Conservation (phyloP, 2,888 invertebrate genomes). For the Xestia c-nigrum region DNA sequence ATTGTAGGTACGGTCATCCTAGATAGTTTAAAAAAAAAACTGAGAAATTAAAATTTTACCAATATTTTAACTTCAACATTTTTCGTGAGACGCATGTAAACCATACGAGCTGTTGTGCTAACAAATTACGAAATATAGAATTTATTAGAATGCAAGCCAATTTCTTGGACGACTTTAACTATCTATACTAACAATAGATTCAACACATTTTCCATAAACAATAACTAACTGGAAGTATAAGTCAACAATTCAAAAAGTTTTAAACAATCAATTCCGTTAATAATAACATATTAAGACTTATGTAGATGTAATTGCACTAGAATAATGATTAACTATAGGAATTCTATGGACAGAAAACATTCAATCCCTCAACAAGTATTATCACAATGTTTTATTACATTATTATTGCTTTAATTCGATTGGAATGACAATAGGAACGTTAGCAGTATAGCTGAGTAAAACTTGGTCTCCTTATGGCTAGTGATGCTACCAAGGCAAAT, state of each 20-base stretch:
- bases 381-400: conserved; percentile 64
- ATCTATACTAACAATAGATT: background rate
- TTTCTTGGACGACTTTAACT: conserved; percentile 4
- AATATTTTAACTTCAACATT: background rate
- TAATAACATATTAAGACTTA: conserved; percentile 34
- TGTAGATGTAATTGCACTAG: conserved; percentile 55
- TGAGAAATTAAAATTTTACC: background rate
- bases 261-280: conserved; percentile 36
- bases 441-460: conserved; percentile 46
- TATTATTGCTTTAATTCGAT: conserved; percentile 57
- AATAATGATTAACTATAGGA: conserved; percentile 52
- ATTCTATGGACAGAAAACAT: conserved; percentile 61
- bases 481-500: conserved; percentile 30
- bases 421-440: conserved; percentile 59
- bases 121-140: background rate
- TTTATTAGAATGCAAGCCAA: background rate
- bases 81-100: background rate
- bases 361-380: conserved; percentile 61
- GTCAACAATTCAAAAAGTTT: conserved; percentile 53
- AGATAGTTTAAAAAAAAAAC: background rate
- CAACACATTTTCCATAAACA: conserved; percentile 27
- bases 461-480: conserved; percentile 54
- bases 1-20: background rate
- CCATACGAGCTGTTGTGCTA: background rate
- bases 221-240: conserved; percentile 39